Base-by-base conservation (phyloP, 1,140 invertebrate genomes). In the Drosophila yakuba region DNA sequence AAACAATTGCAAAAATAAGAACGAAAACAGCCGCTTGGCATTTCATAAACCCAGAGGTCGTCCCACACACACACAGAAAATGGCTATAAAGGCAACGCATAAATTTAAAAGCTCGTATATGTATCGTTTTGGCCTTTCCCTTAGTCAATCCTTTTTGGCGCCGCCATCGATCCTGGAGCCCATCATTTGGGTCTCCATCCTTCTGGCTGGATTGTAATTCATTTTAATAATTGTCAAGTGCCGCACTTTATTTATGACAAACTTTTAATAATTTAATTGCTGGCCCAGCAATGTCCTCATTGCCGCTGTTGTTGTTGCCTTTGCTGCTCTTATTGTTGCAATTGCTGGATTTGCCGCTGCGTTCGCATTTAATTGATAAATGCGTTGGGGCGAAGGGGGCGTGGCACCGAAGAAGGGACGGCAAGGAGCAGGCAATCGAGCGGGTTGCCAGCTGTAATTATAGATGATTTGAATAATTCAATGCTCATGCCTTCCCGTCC, bases 391-490 rank as follows among this genome's bases (percentile, higher is more conserved):
- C 58, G 32, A 52, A 43, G 36, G 11, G 11, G 32, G 39, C 20
- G 32, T 20, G 39, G 17, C 23, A 32, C 12, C 5, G 48, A 14
- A 45, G 7, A 15, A 2, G 15, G 12, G 47, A 3, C 25, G 28
- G 25, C 48, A n/a, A 51, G n/a, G 8, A 32, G 41, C 11, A 25
- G 64, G 41, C 56, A 45, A 44, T 64, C 50, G 55, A 57, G 74
- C 48, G 44, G 41, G 56, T 56, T 83, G 68, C 78, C 66, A 56
- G 72, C 71, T 77, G 84, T 88, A 88, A 86, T 86, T 86, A 86
- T 86, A 88, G 84, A 78, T 74, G 84, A 86, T 89, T 86, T 86
- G 83, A 86, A 86, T 86, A 86, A 86, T 86, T 86, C 83, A 88
- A 86, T 82, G 79, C 69, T 45, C 71, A 58, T 59, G 51, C 35